Conservation (phyloP, 1,140 invertebrate genomes). For the Plodia interpunctella region DNA sequence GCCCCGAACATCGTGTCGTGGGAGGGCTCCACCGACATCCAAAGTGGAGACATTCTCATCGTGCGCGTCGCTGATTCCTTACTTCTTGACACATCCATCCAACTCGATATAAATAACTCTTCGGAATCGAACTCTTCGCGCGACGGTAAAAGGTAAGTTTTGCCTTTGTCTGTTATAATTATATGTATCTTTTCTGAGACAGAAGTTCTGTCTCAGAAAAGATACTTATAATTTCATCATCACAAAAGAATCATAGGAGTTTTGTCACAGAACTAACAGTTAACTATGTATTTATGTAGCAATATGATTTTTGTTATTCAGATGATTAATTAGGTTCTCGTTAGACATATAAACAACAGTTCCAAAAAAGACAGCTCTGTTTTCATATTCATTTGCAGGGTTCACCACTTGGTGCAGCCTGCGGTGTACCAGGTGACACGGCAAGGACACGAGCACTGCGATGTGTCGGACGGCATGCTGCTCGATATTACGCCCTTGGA, state of each 20-base stretch:
- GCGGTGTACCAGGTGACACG: constrained; percentile 82
- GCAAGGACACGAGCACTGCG: constrained; percentile 81
- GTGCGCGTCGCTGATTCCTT: constrained; percentile 82
- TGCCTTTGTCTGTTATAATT: neutral
- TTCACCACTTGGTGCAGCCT: constrained; percentile 48
- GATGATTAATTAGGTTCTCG: too few relatives aligned
- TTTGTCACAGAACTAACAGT: too few relatives aligned
- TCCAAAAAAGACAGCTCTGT: too few relatives aligned
- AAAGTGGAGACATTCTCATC: constrained; percentile 82
- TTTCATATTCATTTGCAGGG: too few relatives aligned
- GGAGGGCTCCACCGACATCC: constrained; percentile 80
- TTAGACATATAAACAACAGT: too few relatives aligned
- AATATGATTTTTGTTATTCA: too few relatives aligned
- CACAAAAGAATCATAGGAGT: too few relatives aligned
- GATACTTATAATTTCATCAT: too few relatives aligned
- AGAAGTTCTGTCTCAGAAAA: neutral
- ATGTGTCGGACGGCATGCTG: constrained; percentile 80
- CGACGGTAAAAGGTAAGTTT: constrained; percentile 45
- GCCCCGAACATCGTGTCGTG: constrained; percentile 78
- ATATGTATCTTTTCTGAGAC: too few relatives aligned
- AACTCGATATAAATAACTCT: constrained; percentile 44
- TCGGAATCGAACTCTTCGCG: constrained; percentile 41
- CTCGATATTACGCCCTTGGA: constrained; percentile 81
- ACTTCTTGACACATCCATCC: constrained; percentile 60
- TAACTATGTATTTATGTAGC: too few relatives aligned